phyloP scores from a whole-genome alignment of 1,140 invertebrate species.

The Conus betulinus region DNA sequence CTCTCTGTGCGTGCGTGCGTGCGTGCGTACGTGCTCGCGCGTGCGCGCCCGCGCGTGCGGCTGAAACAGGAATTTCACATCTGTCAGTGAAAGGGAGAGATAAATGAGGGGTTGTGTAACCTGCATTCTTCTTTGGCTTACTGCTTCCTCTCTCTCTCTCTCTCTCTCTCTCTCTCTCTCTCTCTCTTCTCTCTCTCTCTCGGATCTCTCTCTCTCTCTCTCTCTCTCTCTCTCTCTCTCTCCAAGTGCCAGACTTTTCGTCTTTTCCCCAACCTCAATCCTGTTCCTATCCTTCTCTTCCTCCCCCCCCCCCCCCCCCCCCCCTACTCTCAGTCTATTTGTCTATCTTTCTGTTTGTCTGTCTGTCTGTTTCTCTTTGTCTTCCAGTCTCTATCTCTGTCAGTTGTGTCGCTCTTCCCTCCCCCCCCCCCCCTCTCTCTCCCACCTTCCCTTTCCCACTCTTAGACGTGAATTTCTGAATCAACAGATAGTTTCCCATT shows the following conservation, averaged over 20 bases:
- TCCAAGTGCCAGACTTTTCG: too few species aligned
- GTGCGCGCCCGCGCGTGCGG: too few species aligned
- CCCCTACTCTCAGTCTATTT: neutral
- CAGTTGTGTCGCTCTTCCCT: neutral
- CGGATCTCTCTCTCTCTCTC: too few species aligned
- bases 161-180: constrained; percentile 8
- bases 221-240: neutral
- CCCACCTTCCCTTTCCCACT: too few species aligned
- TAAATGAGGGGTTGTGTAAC: neutral
- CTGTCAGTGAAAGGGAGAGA: too few species aligned
- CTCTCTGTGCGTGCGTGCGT: too few species aligned
- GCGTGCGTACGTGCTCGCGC: too few species aligned
- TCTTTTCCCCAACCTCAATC: neutral
- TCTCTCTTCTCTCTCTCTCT: neutral
- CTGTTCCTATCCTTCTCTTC: neutral
- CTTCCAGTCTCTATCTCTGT: neutral
- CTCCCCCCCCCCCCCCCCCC: neutral
- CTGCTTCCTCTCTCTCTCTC: neutral
- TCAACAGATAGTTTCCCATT: too few species aligned
- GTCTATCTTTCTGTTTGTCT: neutral
- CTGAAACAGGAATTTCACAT: too few species aligned
- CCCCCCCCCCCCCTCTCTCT: neutral
- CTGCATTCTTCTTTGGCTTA: neutral
- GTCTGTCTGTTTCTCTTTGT: neutral
- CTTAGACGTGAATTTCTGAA: too few species aligned